phyloP scores from a whole-genome alignment of 2,888 invertebrate species.

The Folsomia manolachei region DNA sequence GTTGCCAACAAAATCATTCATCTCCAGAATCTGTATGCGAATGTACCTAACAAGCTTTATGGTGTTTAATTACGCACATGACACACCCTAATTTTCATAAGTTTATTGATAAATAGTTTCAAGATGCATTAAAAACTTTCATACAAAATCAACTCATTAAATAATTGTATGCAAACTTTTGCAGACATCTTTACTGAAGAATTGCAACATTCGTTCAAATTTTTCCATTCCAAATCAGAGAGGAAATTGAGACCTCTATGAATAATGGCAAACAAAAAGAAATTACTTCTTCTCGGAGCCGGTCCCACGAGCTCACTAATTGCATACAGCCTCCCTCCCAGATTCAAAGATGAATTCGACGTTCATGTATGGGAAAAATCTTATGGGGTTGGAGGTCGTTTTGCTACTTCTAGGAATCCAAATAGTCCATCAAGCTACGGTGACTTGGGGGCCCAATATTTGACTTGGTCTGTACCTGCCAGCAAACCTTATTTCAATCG shows the following conservation, averaged over 20 bases:
- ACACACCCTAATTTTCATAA: too few relatives aligned
- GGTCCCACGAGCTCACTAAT: constrained; percentile 47
- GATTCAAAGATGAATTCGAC: constrained; percentile 29
- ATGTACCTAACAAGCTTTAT: too few relatives aligned
- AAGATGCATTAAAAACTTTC: too few relatives aligned
- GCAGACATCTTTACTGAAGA: neutral
- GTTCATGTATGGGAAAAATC: constrained; percentile 46
- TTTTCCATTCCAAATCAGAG: too few relatives aligned
- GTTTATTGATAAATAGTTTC: too few relatives aligned
- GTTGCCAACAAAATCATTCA: too few relatives aligned
- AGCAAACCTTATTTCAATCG: constrained; percentile 44
- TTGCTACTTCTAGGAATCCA: constrained; percentile 37
- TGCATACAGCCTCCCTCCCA: constrained; percentile 28
- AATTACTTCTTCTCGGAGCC: constrained; percentile 44
- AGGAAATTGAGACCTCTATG: too few relatives aligned
- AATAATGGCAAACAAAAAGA: constrained; percentile 28
- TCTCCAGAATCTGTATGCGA: too few relatives aligned
- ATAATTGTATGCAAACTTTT: too few relatives aligned
- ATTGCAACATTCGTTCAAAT: too few relatives aligned
- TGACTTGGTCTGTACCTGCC: constrained; percentile 29
- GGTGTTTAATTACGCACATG: too few relatives aligned
- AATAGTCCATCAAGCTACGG: constrained; percentile 32
- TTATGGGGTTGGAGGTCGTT: constrained; percentile 41
- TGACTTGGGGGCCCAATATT: constrained; percentile 49
- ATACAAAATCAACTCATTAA: too few relatives aligned